These are phyloP conservation scores for Holcopasites calliopsidis DNA, from an alignment of 1,140 invertebrate species.

Conservation along the genomic window DNA sequence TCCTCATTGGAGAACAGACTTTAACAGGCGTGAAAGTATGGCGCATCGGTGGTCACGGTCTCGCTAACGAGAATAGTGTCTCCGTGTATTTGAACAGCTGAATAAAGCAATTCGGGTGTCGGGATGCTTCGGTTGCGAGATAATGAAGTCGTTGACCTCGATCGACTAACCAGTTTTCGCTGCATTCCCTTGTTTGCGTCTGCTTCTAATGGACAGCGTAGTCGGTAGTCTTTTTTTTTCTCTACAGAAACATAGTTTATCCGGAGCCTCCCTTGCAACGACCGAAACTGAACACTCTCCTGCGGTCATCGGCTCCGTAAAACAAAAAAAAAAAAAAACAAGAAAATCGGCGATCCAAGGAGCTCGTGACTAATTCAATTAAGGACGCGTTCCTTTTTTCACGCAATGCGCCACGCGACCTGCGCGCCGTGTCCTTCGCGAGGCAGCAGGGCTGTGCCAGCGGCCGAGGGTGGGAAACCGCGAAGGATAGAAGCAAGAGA, in stretches of 20 bases:
- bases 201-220: too few relatives aligned
- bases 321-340: not conserved
- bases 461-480: too few relatives aligned
- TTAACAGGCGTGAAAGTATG: not conserved
- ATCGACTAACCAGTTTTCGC: not conserved
- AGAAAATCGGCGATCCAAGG: not conserved
- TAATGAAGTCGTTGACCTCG: constrained; percentile 35
- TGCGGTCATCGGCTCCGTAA: not conserved
- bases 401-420: constrained; percentile 47
- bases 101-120: constrained; percentile 27
- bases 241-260: too few relatives aligned
- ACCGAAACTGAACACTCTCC: not conserved
- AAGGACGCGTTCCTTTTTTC: constrained; percentile 36
- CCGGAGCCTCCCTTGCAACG: too few relatives aligned
- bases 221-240: not conserved
- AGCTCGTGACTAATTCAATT: constrained; percentile 39
- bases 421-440: constrained; percentile 19
- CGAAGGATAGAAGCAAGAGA: not conserved
- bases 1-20: too few relatives aligned
- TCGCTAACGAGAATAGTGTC: constrained; percentile 31
- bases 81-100: constrained; percentile 28
- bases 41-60: constrained; percentile 18
- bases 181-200: not conserved
- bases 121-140: not conserved
- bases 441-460: not conserved